phyloP scores from a whole-genome alignment of 2,113 vertebrate species.

The Neogobius melanostomus region DNA sequence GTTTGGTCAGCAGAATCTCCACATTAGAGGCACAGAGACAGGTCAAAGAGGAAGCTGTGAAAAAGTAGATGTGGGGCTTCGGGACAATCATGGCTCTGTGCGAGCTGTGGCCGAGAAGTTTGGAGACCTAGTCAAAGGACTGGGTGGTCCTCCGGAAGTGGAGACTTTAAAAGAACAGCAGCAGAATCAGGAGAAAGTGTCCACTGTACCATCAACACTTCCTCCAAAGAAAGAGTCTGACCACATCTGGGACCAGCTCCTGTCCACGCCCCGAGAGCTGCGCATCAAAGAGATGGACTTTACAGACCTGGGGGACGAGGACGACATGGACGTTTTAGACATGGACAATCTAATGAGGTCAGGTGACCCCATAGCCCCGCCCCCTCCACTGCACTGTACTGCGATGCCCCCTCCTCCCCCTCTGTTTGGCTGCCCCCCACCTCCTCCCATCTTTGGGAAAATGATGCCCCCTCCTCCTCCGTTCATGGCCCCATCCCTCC shows the following conservation, averaged over 20 bases:
- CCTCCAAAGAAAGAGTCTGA: conserved; percentile 87
- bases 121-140: conserved; percentile 84
- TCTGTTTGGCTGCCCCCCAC: conserved; percentile 78
- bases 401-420: conserved; percentile 84
- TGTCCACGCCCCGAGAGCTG: conserved; percentile 91
- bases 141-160: conserved; percentile 70
- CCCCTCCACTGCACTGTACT: conserved; percentile 72
- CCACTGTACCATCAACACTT: conserved; percentile 28
- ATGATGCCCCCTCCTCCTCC: conserved; percentile 72
- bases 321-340: conserved; percentile 90
- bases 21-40: conserved; percentile 87
- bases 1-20: conserved; percentile 87
- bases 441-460: conserved; percentile 79
- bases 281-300: conserved; percentile 98
- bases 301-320: conserved; percentile 92
- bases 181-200: conserved; percentile 44
- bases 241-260: conserved; percentile 97
- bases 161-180: conserved; percentile 78
- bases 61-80: conserved; percentile 83
- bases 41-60: conserved; percentile 82
- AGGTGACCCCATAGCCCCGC: conserved; percentile 76
- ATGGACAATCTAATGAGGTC: conserved; percentile 78
- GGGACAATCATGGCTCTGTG: conserved; percentile 90
- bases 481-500: conserved; percentile 80
- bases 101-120: conserved; percentile 90